Evolutionary conservation across 2,113 vertebrate species (phyloP).

Genomic region (Pantherophis guttatus): DNA sequence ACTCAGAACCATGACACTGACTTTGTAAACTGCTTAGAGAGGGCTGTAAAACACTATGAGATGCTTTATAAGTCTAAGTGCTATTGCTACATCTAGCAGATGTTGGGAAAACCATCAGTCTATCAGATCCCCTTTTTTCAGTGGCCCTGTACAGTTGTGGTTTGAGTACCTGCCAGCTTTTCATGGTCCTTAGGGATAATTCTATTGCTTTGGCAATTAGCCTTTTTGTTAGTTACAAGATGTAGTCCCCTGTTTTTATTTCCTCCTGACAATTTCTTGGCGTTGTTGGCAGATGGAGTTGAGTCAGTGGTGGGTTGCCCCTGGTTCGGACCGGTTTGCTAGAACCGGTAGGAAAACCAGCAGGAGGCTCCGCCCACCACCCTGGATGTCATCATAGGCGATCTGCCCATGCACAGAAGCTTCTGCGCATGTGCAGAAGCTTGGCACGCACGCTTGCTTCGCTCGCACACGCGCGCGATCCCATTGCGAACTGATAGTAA

Average conservation of each 20-base stretch:
- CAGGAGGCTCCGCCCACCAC: no score
- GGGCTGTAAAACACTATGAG: neutral
- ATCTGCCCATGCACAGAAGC: no score
- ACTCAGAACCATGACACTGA: no score
- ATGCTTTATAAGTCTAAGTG: neutral
- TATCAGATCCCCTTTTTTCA: neutral
- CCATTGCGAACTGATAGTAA: no score
- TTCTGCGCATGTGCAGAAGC: no score
- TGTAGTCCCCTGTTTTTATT: neutral
- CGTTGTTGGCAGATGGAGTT: neutral
- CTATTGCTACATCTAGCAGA: neutral
- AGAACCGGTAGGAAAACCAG: no score
- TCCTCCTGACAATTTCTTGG: neutral
- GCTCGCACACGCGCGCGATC: no score
- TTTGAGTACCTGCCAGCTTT: neutral
- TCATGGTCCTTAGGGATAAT: neutral
- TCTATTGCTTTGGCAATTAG: neutral
- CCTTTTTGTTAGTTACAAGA: neutral
- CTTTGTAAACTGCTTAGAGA: neutral
- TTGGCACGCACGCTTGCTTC: no score
- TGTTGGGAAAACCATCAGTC: neutral
- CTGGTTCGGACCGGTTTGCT: no score
- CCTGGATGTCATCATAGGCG: no score
- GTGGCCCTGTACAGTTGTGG: neutral
- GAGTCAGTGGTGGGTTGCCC: neutral